Evolutionary conservation across 2,888 invertebrate genomes (phyloP), one percentile per base, ranked within the genome.

Genomic region (Heliconius cydno): DNA sequence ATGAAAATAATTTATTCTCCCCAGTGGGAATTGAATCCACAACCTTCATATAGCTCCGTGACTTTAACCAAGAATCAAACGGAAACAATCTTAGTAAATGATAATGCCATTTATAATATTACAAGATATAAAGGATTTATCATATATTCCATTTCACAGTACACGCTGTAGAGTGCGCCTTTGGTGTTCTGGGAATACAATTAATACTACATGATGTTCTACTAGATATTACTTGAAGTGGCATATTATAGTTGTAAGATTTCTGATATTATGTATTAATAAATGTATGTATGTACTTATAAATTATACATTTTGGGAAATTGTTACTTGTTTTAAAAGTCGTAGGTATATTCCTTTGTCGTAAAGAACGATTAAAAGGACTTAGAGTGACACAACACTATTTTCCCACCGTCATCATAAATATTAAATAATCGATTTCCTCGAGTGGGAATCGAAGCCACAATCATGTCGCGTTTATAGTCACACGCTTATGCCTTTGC

Each of bases 101-200:
- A n/a, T 67, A 12, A 9, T 7, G 25, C 6, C 38, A 5, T 68
- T n/a, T 6, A 22, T 13, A 46, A 46, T 15, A 25, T 60, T 34
- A 73, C 34, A 60, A 73, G 15, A 15, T 15, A 73, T 73, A 34
- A 60, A 73, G 60, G n/a, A 60, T 60, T 34, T 73, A 73, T 73
- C 34, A 73, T n/a, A 73, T 73, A 73, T 73, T 73, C 57, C 34
- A 73, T 38, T 60, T 41, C 70, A 25, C 34, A 68, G 70, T 46
- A 70, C 25, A 25, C 19, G 41, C 10, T 28, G 9, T 28, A 70
- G 70, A 68, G 68, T 25, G 34, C 34, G 57, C 73, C n/a, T 60
- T 73, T 73, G 73, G 41, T 60, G 73, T 73, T 38, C 34, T 60
- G 60, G 73, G 60, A 60, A 73, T 73, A 73, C 57, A 73, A 73